Evolutionary conservation across 23 tunicate species (phyloP).

Genomic region (Pegea sp.): DNA sequence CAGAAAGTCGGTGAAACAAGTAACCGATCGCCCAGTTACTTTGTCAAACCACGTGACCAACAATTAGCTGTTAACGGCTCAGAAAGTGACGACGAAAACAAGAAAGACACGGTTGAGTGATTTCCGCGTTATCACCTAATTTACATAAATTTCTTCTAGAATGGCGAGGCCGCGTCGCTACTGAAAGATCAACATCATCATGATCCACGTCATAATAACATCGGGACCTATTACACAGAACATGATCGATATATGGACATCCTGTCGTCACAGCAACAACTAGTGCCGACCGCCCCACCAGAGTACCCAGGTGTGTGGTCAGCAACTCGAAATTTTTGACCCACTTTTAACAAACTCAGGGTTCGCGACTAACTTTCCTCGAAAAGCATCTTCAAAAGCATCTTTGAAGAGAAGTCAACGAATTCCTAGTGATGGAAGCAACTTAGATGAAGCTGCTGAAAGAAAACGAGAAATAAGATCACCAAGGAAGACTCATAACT

Average conservation of each 20-base stretch:
- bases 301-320: constrained; percentile 13
- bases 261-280: neutral
- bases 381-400: neutral
- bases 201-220: no score
- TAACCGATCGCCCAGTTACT: no score
- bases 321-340: neutral
- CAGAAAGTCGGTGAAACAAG: no score
- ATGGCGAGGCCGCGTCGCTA: no score
- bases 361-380: neutral
- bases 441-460: neutral
- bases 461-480: neutral
- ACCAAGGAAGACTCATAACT: neutral
- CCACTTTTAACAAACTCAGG: constrained; percentile 1
- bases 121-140: no score
- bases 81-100: no score
- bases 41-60: no score
- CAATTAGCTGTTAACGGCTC: no score
- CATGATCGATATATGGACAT: neutral
- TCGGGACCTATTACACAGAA: no score
- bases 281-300: constrained; percentile 22
- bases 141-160: no score
- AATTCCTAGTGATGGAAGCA: neutral
- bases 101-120: no score
- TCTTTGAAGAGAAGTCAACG: constrained; percentile 1
- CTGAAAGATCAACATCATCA: no score